These are phyloP conservation scores for Stictocephala bisonia DNA, from an alignment of 2,888 invertebrate genomes.

Conservation along the genomic window DNA sequence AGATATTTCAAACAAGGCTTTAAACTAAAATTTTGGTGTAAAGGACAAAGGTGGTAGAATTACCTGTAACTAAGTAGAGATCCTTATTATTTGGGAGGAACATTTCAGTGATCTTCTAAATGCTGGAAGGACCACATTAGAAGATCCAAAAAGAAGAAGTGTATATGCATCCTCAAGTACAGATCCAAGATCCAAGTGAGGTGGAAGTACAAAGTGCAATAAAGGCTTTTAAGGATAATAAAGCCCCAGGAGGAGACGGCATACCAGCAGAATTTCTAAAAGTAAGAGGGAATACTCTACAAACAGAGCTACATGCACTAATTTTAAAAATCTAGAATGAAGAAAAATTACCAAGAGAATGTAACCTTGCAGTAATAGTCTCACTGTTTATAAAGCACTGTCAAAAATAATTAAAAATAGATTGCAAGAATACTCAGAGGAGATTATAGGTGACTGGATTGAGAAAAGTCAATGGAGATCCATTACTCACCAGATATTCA, in stretches of 20 bases:
- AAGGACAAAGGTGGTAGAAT: neutral
- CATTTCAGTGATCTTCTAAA: neutral
- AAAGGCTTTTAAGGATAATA: slow-evolving; percentile 37
- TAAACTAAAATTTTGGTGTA: neutral
- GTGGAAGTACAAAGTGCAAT: slow-evolving; percentile 1
- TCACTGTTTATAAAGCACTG: slow-evolving; percentile 10
- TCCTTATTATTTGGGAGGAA: neutral
- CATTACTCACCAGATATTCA: slow-evolving; percentile 38
- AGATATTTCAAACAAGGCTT: neutral
- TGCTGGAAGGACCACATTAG: slow-evolving; percentile 3
- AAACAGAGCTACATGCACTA: slow-evolving; percentile 28
- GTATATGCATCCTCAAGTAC: slow-evolving; percentile 8
- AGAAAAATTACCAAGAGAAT: slow-evolving; percentile 44
- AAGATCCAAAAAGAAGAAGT: too few species aligned
- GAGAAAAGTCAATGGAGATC: neutral
- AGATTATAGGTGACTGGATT: neutral
- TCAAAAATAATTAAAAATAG: slow-evolving; percentile 3
- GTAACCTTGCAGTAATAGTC: slow-evolving; percentile 25
- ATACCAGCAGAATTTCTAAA: slow-evolving; percentile 44
- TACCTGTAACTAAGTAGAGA: slow-evolving; percentile 3
- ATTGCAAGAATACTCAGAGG: slow-evolving; percentile 5
- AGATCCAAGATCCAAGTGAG: slow-evolving; percentile 4
- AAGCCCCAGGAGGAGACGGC: slow-evolving; percentile 40
- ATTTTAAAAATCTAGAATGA: slow-evolving; percentile 25
- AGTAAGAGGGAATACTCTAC: slow-evolving; percentile 31